Percentiles rank a stretch among this genome's conserved stretches.
phyloP scores from a whole-genome alignment of 2,113 vertebrate genomes.

The Lichenostomus cassidix region DNA sequence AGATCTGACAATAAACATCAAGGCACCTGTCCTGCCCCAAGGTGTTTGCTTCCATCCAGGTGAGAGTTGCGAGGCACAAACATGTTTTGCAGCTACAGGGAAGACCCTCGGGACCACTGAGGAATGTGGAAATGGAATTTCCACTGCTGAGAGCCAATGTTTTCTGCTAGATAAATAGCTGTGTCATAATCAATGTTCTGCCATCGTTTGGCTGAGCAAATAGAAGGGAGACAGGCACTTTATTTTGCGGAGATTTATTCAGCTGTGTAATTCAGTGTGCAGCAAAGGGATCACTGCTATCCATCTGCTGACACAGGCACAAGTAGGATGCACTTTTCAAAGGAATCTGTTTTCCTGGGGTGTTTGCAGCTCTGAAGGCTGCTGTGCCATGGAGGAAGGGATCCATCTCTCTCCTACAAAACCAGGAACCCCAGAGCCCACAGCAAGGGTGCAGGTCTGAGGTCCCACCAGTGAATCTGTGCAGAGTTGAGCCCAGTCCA shows the following conservation, averaged over 20 bases:
- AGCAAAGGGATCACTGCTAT: background rate
- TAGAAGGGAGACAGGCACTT: background rate
- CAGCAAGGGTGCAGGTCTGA: background rate
- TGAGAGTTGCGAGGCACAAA: background rate
- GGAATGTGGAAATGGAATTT: conserved; percentile 5
- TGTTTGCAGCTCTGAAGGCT: background rate
- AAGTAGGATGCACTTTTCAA: background rate
- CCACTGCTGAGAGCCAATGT: background rate
- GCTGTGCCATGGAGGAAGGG: fast-evolving
- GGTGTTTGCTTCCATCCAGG: background rate
- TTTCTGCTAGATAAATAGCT: background rate
- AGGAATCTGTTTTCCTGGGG: background rate
- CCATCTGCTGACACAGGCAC: background rate
- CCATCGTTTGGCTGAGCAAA: background rate
- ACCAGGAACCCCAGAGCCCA: fast-evolving
- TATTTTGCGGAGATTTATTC: background rate
- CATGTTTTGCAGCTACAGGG: background rate
- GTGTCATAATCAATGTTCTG: conserved; percentile 3
- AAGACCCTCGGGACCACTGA: background rate
- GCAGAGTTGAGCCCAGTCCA: background rate
- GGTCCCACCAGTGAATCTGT: background rate
- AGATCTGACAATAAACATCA: background rate
- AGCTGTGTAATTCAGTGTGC: background rate
- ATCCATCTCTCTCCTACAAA: background rate
- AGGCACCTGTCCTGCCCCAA: background rate